Conservation (phyloP, 2,888 invertebrate genomes). For the Danaus chrysippus region DNA sequence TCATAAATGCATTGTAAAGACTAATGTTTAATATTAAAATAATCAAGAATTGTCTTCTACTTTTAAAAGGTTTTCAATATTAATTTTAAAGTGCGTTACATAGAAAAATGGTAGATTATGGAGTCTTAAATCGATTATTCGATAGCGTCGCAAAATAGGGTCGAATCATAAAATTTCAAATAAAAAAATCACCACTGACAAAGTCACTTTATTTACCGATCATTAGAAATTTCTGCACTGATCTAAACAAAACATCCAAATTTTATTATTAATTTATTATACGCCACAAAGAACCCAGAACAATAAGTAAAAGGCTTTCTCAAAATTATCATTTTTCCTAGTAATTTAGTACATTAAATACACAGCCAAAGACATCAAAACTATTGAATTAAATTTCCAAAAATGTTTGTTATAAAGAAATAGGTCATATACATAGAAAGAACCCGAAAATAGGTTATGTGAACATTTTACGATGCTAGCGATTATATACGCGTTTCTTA, state of each 20-base stretch:
- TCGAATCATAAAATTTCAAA: conserved; percentile 31
- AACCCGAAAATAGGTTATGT: conserved; percentile 70
- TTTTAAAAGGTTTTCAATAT: conserved; percentile 8
- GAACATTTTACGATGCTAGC: conserved; percentile 80
- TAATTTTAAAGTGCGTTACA: conserved; percentile 37
- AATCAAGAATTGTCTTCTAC: not conserved
- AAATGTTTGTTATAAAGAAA: conserved; percentile 58
- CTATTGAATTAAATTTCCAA: conserved; percentile 65
- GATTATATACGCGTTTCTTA: conserved; percentile 49
- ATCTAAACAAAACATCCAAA: conserved; percentile 74
- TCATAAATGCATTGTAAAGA: too few species aligned
- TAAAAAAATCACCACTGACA: conserved; percentile 66
- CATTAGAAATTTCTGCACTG: conserved; percentile 66
- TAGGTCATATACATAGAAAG: conserved; percentile 57
- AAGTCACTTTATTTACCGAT: conserved; percentile 74
- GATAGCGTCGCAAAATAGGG: conserved; percentile 66
- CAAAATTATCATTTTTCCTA: conserved; percentile 67
- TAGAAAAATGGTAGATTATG: conserved; percentile 69
- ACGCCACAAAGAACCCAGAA: conserved; percentile 61
- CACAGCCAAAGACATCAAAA: conserved; percentile 78
- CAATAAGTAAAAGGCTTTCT: conserved; percentile 66
- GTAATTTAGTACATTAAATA: conserved; percentile 61
- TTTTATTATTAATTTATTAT: conserved; percentile 53
- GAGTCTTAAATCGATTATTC: conserved; percentile 32
- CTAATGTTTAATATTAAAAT: too few species aligned